Percentiles rank a stretch among this genome's conserved stretches.
These are phyloP conservation scores for Drosophila micromelanica DNA, from an alignment of 1,140 invertebrate genomes.

Conservation along the genomic window DNA sequence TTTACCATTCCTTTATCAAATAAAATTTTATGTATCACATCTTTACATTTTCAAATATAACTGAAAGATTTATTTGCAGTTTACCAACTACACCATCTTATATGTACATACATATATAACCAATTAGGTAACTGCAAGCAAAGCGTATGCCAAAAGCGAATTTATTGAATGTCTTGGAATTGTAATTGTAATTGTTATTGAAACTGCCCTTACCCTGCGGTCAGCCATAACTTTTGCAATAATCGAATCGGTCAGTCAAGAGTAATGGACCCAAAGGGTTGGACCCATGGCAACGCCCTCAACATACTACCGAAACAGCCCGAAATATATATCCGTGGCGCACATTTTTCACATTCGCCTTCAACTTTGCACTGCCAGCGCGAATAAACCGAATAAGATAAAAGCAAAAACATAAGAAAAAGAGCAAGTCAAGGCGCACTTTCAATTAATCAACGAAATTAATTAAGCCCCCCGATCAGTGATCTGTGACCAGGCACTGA, in stretches of 20 bases:
- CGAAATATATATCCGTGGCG: constrained; percentile 28
- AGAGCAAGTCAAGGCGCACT: constrained; percentile 55
- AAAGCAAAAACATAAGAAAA: background rate
- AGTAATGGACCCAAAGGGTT: constrained; percentile 72
- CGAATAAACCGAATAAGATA: constrained; percentile 8
- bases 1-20: too few relatives aligned
- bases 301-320: constrained; percentile 67
- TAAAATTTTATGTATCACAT: background rate
- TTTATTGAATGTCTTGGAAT: constrained; percentile 25
- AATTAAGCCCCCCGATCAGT: constrained; percentile 67
- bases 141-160: constrained; percentile 19
- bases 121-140: constrained; percentile 27
- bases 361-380: constrained; percentile 74
- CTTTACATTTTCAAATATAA: background rate
- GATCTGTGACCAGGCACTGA: constrained; percentile 54
- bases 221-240: constrained; percentile 56
- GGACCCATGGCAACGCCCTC: constrained; percentile 62
- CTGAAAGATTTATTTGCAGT: background rate
- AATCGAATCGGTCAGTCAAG: constrained; percentile 60
- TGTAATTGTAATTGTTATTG: constrained; percentile 47
- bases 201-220: constrained; percentile 34
- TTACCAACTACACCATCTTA: background rate
- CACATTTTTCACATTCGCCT: constrained; percentile 68
- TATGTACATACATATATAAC: constrained; percentile 9
- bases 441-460: constrained; percentile 83